Evolutionary conservation across 1,140 invertebrate species (phyloP), one percentile per base, ranked within the genome.

Genomic region (Drosophila mojavensis): DNA sequence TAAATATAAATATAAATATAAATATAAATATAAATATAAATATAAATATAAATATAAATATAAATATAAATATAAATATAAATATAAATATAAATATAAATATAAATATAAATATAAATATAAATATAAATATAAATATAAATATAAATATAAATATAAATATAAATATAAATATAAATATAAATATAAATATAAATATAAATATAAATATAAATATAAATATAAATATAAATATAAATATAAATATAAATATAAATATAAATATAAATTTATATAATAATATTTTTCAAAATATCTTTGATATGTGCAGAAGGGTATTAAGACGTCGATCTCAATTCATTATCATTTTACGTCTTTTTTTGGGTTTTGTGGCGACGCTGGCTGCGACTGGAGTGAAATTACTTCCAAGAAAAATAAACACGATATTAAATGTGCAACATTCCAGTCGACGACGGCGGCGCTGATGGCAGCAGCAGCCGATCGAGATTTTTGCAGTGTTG

Each of bases 351-450:
- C 1, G 15, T 47, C 17, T 9, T 47, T 47, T 47, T 59, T 75
- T 50, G 54, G 15, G 4, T 47, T 59, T 68, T 61, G 30, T 33
- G 56, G 66, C 56, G 61, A n/a, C 39, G 55, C 33, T 41, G 72
- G 13, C 62, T 41, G 33, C 51, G 68, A 58, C 67, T 73, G 82
- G 82, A 86, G 71, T 86, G 82, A 86, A 86, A 86, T 86, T 86
- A 82, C 83, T 86, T 86, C 83, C 82, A 86, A 86, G 82, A 86
- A 86, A 88, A 79, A 86, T 86, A 86, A 86, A 88, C 75, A 86
- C 83, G 82, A 86, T 86, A 86, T 86, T 86, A 86, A 86, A 88
- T 86, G 82, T 86, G 82, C 82, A 86, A 86, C 82, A 86, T 86
- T 86, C 83, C 83, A 75, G 75, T 62, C 69, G 60, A 81, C 66